These are phyloP conservation scores for Sphinx pinastri DNA, from an alignment of 2,888 invertebrate genomes.

Conservation along the genomic window DNA sequence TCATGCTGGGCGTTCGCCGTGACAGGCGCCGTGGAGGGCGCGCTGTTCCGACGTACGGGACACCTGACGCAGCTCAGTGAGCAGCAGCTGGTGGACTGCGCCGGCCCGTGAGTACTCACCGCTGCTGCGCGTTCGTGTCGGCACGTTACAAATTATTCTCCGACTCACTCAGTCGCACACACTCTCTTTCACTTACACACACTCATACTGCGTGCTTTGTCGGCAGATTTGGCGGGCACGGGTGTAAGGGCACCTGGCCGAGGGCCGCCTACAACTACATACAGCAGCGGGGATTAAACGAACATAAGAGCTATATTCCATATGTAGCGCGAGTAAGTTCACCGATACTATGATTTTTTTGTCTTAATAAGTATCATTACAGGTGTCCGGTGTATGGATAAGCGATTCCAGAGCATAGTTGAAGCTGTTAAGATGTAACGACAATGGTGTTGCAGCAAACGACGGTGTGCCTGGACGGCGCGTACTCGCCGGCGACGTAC, in stretches of 20 bases:
- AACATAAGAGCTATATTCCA: constrained; percentile 57
- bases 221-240: constrained; percentile 61
- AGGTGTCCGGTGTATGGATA: neutral
- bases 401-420: neutral
- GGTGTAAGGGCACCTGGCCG: constrained; percentile 72
- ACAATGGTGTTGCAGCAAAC: constrained; percentile 41
- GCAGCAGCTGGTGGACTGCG: constrained; percentile 74
- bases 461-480: constrained; percentile 52
- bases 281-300: constrained; percentile 58
- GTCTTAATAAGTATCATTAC: neutral
- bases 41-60: constrained; percentile 62
- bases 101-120: constrained; percentile 52
- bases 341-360: neutral
- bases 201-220: neutral
- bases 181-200: too few relatives aligned
- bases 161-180: neutral
- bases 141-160: neutral
- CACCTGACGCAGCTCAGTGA: constrained; percentile 66
- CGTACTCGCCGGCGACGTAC: constrained; percentile 60
- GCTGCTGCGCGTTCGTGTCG: neutral
- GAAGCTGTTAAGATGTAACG: neutral
- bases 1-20: constrained; percentile 79
- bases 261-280: constrained; percentile 67
- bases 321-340: constrained; percentile 55
- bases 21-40: constrained; percentile 73